These are phyloP conservation scores for Pristionchus fissidentatus DNA, from an alignment of 2,888 invertebrate species.

Conservation along the genomic window DNA sequence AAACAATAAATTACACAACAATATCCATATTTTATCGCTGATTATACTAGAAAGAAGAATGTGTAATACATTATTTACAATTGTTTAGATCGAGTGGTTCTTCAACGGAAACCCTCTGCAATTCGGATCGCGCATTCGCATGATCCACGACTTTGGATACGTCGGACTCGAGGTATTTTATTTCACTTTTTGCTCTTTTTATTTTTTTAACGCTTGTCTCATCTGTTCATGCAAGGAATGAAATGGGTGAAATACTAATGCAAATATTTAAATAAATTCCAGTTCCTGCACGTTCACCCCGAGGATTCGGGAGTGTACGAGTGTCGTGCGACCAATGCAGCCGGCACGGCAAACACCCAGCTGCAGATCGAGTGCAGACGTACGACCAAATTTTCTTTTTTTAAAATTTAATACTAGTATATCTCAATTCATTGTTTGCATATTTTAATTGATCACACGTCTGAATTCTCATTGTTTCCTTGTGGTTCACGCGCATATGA, in stretches of 20 bases:
- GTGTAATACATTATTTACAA: not conserved
- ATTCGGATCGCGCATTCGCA: slow-evolving; percentile 91
- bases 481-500: no score
- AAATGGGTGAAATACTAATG: not conserved
- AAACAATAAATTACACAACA: no score
- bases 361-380: slow-evolving; percentile 82
- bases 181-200: not conserved
- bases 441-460: not conserved
- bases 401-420: no score
- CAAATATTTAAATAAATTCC: not conserved
- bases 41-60: no score
- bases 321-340: slow-evolving; percentile 76
- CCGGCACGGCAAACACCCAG: slow-evolving; percentile 88
- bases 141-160: slow-evolving; percentile 98
- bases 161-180: slow-evolving; percentile 84
- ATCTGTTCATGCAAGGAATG: not conserved
- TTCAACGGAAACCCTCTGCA: slow-evolving; percentile 87
- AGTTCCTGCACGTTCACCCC: slow-evolving; percentile 70
- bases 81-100: slow-evolving; percentile 92
- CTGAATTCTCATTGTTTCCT: no score
- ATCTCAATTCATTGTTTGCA: not conserved
- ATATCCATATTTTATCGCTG: no score
- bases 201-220: no score
- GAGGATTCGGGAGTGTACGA: slow-evolving; percentile 77
- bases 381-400: slow-evolving; percentile 20